A percentile compares a stretch with the other conserved stretches of the same genome.
phyloP scores from a whole-genome alignment of 2,888 invertebrate species.

The Pyrocoelia pectoralis region DNA sequence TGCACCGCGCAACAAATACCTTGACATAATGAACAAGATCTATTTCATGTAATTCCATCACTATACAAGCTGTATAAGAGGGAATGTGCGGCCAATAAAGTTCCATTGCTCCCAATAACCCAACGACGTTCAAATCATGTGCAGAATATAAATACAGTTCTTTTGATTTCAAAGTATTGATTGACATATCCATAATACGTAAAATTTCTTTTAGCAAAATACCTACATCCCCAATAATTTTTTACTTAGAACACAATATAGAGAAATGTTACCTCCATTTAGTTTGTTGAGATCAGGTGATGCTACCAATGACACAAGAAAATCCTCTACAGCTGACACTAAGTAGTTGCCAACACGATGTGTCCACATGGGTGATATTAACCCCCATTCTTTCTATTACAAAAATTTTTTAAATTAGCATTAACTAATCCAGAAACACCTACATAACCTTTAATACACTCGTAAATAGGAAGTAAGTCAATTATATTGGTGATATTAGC shows the following conservation, averaged over 20 bases:
- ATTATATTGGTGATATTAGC: too few relatives aligned
- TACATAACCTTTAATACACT: not conserved
- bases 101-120: not conserved
- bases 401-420: not conserved
- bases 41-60: not conserved
- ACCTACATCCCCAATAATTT: not conserved
- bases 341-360: not conserved
- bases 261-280: not conserved
- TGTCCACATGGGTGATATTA: not conserved
- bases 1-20: too few relatives aligned
- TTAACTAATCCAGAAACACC: not conserved
- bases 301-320: not conserved
- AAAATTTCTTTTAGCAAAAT: not conserved
- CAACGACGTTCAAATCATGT: not conserved
- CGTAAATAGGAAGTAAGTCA: not conserved
- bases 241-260: not conserved
- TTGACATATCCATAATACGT: not conserved
- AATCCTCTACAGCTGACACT: not conserved
- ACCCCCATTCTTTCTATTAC: not conserved
- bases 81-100: not conserved
- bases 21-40: not conserved
- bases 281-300: not conserved
- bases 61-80: not conserved
- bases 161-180: not conserved
- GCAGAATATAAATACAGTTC: not conserved